phyloP scores from a whole-genome alignment of 2,113 vertebrate species.

The Oncorhynchus mykiss region DNA sequence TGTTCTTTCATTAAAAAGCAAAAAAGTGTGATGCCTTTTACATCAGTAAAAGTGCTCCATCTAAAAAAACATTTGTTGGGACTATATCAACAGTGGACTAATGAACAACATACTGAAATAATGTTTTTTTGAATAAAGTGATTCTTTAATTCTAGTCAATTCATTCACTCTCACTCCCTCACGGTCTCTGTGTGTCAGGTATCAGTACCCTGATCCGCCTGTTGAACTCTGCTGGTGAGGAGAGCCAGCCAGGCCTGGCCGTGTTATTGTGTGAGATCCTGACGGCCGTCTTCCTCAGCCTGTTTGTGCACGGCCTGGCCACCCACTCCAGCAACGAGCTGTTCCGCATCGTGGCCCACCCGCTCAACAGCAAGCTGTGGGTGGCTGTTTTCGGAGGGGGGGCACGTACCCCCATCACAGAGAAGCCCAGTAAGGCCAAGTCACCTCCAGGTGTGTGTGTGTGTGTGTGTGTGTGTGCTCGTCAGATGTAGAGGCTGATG shows the following conservation, averaged over 20 bases:
- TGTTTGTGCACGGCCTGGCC: conserved; percentile 94
- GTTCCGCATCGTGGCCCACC: conserved; percentile 89
- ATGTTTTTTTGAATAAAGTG: too few relatives aligned
- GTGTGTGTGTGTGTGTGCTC: background rate
- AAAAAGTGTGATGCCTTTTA: too few relatives aligned
- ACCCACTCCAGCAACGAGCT: conserved; percentile 94
- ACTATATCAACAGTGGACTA: too few relatives aligned
- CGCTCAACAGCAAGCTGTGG: conserved; percentile 93
- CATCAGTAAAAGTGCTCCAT: too few relatives aligned
- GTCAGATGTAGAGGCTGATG: too few relatives aligned
- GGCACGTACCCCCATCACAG: conserved; percentile 68
- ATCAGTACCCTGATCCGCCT: conserved; percentile 80
- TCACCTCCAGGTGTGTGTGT: conserved; percentile 48
- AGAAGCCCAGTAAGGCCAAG: conserved; percentile 70
- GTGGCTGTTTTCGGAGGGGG: conserved; percentile 92
- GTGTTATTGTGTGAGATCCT: conserved; percentile 94
- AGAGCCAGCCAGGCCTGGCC: conserved; percentile 87
- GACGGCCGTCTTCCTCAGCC: conserved; percentile 91
- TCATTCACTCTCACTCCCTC: background rate
- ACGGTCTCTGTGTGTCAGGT: conserved; percentile 67
- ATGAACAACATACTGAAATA: too few relatives aligned
- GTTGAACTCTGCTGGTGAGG: conserved; percentile 88
- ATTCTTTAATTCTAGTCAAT: background rate
- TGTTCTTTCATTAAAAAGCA: too few relatives aligned
- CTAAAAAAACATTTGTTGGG: too few relatives aligned